These are phyloP conservation scores for Danaus plexippus DNA, from an alignment of 1,140 invertebrate species.

Conservation along the genomic window DNA sequence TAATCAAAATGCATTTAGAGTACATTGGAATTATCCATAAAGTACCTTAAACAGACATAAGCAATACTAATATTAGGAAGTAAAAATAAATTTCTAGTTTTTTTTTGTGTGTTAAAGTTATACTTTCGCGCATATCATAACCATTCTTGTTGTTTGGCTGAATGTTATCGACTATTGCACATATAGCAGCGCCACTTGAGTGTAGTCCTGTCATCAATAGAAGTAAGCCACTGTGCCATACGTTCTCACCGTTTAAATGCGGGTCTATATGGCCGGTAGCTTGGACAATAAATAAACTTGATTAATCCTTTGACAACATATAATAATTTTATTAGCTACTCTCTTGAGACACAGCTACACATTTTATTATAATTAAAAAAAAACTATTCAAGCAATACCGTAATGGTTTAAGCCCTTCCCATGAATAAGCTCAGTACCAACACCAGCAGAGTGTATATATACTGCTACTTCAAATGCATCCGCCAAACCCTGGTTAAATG, in stretches of 20 bases:
- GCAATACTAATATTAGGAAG: not conserved
- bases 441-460: conserved; percentile 50
- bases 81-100: too few relatives aligned
- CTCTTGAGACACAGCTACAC: too few relatives aligned
- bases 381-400: conserved; percentile 29
- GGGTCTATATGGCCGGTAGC: conserved; percentile 59
- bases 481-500: conserved; percentile 30
- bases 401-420: conserved; percentile 60
- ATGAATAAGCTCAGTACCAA: conserved; percentile 55
- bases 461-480: conserved; percentile 53
- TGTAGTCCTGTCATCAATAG: conserved; percentile 38
- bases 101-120: not conserved
- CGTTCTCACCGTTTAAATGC: conserved; percentile 45
- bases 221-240: conserved; percentile 48
- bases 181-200: conserved; percentile 34
- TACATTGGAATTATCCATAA: conserved; percentile 61
- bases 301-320: not conserved
- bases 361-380: not conserved
- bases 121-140: conserved; percentile 47
- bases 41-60: conserved; percentile 34
- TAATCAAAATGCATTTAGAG: conserved; percentile 49
- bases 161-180: conserved; percentile 45
- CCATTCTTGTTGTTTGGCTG: conserved; percentile 29
- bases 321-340: not conserved
- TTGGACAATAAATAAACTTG: conserved; percentile 14